phyloP scores from a whole-genome alignment of 2,113 vertebrate genomes.

The Merops nubicus region DNA sequence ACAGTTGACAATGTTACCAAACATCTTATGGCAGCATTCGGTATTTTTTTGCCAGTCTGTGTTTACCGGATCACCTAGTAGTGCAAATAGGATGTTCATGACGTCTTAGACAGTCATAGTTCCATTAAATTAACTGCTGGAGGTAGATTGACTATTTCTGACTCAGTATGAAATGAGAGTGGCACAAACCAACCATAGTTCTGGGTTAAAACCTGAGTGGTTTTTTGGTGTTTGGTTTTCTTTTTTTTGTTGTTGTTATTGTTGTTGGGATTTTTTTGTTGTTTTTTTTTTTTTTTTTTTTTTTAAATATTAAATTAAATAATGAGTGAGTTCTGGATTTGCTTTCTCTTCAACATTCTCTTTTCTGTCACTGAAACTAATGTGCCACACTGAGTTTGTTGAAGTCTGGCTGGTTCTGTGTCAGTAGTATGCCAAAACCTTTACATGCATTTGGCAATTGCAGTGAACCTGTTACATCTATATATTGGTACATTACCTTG shows the following conservation, averaged over 20 bases:
- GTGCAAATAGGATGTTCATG: background rate
- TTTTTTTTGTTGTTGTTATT: background rate
- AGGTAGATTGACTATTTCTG: background rate
- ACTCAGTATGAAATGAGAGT: background rate
- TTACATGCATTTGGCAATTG: background rate
- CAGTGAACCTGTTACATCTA: background rate
- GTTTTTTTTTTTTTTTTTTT: too few relatives aligned
- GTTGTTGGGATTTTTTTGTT: too few relatives aligned
- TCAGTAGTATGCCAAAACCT: background rate
- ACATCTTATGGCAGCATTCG: too few relatives aligned
- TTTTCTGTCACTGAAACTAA: background rate
- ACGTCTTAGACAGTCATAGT: background rate
- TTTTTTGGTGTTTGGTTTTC: too few relatives aligned
- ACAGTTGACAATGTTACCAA: background rate
- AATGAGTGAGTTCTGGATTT: background rate
- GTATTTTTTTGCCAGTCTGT: too few relatives aligned
- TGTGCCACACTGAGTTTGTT: accelerated
- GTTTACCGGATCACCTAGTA: background rate
- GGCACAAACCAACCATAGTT: background rate
- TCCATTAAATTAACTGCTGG: background rate
- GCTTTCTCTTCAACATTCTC: background rate
- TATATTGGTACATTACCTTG: background rate
- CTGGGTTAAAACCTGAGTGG: too few relatives aligned
- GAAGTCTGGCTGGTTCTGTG: background rate
- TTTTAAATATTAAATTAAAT: background rate